Evolutionary conservation across 2,113 vertebrate genomes (phyloP), one percentile per base, ranked within the genome.

Genomic region (Ptychochromis oligacanthus): DNA sequence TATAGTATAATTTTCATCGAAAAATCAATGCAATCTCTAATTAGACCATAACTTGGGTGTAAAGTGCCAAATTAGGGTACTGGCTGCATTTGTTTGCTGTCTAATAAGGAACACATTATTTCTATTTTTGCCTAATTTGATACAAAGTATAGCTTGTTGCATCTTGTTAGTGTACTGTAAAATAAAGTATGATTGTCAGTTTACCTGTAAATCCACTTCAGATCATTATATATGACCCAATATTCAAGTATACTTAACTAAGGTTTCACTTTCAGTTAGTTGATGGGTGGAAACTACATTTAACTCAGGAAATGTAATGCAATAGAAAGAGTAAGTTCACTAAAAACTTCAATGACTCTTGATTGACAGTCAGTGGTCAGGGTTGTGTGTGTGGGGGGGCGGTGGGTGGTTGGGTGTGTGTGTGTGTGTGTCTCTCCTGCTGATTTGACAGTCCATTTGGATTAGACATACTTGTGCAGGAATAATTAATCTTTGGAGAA

Each of bases 401-500:
- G n/a, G n/a, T n/a, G n/a, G n/a, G n/a, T n/a, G n/a, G n/a, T n/a
- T n/a, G n/a, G n/a, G n/a, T n/a, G n/a, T n/a, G n/a, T n/a, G n/a
- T n/a, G n/a, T n/a, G n/a, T n/a, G n/a, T n/a, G n/a, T n/a, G n/a
- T n/a, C n/a, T n/a, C n/a, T n/a, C n/a, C 67, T 26, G 43, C 70
- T 81, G 75, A 55, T 84, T 84, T 89, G 78, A 54, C 58, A 65
- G 81, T 79, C 79, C 74, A 87, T 92, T 89, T 87, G 75, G 65
- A 93, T 91, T 72, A 56, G 43, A 87, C 77, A 85, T 85, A 85
- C 76, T 67, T 56, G 70, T 87, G 80, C 77, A 81, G 81, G 93
- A 91, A 87, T 72, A 93, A 91, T 81, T 38, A 80, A 90, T 91
- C 81, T 92, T 88, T 55, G 91, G 70, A 88, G 89, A 91, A 93